phyloP scores from a whole-genome alignment of 2,797 vertebrate genomes.

The Sciurus carolinensis region DNA sequence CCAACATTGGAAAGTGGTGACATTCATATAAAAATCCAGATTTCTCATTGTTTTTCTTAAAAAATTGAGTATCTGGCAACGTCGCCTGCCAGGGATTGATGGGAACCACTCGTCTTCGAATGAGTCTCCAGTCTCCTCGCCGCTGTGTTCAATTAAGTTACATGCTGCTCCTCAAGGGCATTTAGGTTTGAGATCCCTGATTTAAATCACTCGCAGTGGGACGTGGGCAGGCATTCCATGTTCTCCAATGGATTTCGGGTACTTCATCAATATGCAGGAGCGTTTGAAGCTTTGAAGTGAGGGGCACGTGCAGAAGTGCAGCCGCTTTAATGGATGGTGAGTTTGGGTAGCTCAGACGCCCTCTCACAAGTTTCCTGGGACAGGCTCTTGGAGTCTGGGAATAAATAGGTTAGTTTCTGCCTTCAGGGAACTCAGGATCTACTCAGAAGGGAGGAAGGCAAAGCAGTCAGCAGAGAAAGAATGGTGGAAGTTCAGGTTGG shows the following conservation, averaged over 20 bases:
- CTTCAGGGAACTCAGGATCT: neutral
- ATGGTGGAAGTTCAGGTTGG: neutral
- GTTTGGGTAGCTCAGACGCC: neutral
- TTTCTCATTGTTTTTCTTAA: slow-evolving; percentile 50
- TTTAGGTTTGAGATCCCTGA: neutral
- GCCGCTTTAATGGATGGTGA: neutral
- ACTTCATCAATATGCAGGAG: neutral
- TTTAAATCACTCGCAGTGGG: neutral
- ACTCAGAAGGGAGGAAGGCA: neutral
- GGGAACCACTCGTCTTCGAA: neutral
- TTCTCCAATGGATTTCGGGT: neutral
- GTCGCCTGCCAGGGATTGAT: neutral
- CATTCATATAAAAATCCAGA: slow-evolving; percentile 69
- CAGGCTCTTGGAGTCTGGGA: neutral
- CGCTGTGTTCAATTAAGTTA: neutral
- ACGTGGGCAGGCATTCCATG: neutral
- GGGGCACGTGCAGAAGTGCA: too few species aligned
- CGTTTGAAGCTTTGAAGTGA: neutral
- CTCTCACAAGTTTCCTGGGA: neutral
- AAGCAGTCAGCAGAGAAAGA: neutral
- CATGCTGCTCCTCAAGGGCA: neutral
- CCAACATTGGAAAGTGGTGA: slow-evolving; percentile 69
- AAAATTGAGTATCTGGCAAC: slow-evolving; percentile 35
- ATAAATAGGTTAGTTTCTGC: neutral
- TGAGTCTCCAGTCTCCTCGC: neutral